Evolutionary conservation across 2,797 vertebrate genomes (phyloP), one percentile per base, ranked within the genome.

Genomic region (Rhinichthys osculus): DNA sequence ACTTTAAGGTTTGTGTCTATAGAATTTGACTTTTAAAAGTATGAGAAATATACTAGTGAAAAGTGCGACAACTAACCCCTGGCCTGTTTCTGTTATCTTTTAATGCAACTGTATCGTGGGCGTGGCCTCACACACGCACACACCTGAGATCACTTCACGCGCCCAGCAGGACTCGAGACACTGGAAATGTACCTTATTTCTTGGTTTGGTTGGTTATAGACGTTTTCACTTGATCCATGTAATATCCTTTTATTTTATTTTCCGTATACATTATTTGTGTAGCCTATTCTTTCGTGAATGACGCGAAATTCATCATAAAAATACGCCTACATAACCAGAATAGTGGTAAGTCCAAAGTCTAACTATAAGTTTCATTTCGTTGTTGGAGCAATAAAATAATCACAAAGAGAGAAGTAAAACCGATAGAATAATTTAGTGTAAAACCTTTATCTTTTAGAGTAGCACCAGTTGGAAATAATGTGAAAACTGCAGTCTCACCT

Each of bases 281-380:
- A 57, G 16, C 5, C 16, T 52, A 21, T 59, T 19, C 50, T 35
- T 33, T 16, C 33, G 27, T 83, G 59, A 76, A 67, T 77, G 72
- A 81, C 17, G 33, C 33, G 17, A 40, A 77, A 78, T 78, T 69
- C 44, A 47, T 52, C n/a, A 54, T n/a, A 27, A 3, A 42, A 38
- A 77, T 52, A 0, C 4, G 47, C 16, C 47, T 17, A 16, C 16
- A 9, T 30, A 6, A 21, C 40, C 6, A 30, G 42, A 16, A 5
- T 14, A 67, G 14, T 30, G 82, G 82, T 84, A 84, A 84, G 73
- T 84, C 27, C n/a, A 38, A 69, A 67, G 27, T 13, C 23, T 14
- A 62, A 1, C 10, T 74, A 23, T 83, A 10, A 57, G 21, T 27
- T 38, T 77, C 1, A 4, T 38, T 38, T 77, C 3, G 30, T 54